Base-by-base conservation (phyloP, 2,888 invertebrate species). In the Tubulanus polymorphus region DNA sequence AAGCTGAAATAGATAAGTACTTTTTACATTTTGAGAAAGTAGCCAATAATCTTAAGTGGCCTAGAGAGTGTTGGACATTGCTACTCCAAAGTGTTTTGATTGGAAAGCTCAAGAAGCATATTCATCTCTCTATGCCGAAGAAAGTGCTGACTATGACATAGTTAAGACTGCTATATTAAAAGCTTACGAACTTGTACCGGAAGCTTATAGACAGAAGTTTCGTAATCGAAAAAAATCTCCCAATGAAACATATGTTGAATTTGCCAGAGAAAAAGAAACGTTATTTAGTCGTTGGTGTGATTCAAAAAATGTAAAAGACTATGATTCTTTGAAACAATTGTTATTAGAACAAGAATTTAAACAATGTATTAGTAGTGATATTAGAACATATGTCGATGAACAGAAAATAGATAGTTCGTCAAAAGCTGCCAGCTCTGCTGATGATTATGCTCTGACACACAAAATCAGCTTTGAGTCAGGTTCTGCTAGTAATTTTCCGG, bases 161-260 rank as follows among this genome's bases (percentile, higher is more conserved):
- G 54, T 60, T 5, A 61, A 62, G 55, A 41, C 47, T 6, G 35
- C 37, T 18, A 57, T 61, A 48, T 51, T 57, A 12, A 61, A 59
- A 47, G 52, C 51, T 30, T 61, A 63, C 55, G 55, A 56, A 23
- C 48, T 60, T 18, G 56, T 56, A 10, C 58, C 57, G 26, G 60
- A 58, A 32, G 52, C 58, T 27, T 57, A 60, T 37, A 37, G 51
- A 15, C 55, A 56, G 37, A 55, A 56, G 50, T 57, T 57, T 47
- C 25, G 60, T 29, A 59, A 26, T 30, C 49, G 30, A 26, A 15
- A 18, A 15, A 53, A 61, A 30, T 23, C 18, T 30, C 23, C 48
- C 28, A 26, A 32, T 37, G 53, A 59, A 46, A 61, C 58, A 28
- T 51, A 56, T 51, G 57, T 57, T 20, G 60, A 62, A 46, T 58